Evolutionary conservation across 2,797 vertebrate genomes (phyloP), one percentile per base, ranked within the genome.

Genomic region (Thunnus albacares): DNA sequence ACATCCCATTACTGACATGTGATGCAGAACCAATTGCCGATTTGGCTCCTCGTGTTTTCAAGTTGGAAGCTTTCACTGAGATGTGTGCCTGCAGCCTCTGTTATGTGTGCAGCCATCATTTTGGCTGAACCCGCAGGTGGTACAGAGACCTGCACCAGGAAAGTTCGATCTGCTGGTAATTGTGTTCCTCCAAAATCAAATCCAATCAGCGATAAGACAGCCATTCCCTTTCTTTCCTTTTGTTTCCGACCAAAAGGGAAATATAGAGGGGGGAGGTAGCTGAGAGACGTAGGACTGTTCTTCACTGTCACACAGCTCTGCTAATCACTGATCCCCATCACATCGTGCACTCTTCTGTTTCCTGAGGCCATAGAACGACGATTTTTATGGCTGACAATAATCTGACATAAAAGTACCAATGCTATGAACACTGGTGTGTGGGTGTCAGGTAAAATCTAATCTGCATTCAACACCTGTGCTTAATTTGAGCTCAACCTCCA

Each of bases 271-370:
- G 87, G 88, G 86, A 18, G 92, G 59, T 84, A 61, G 79, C 82
- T 83, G 49, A 78, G 45, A 15, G 24, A 70, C 87, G 92, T 84
- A 92, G 89, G 92, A 91, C 88, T 86, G 63, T 90, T 95, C 92
- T 91, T 94, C 62, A 91, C 90, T 82, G 92, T 84, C 89, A 77
- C 72, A 81, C 84, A 60, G 28, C 26, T 69, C 51, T 35, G 77
- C 90, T 94, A 92, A 94, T 94, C 93, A 81, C 89, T 85, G 84
- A 95, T 95, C 91, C 92, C 86, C 90, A 89, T 94, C 94, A 90
- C 85, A 71, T 90, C 89, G 82, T 79, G 71, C 82, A 35, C 24
- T 43, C 41, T 26, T n/a, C 33, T 3, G 0, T 26, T 22, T 20
- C 70, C 59, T 9, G 7, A 38, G 41, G 79, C 47, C 3, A 8